Conservation (phyloP, 37 sponge, comb jelly and placozoan genomes). For the Ephydatia muelleri region DNA sequence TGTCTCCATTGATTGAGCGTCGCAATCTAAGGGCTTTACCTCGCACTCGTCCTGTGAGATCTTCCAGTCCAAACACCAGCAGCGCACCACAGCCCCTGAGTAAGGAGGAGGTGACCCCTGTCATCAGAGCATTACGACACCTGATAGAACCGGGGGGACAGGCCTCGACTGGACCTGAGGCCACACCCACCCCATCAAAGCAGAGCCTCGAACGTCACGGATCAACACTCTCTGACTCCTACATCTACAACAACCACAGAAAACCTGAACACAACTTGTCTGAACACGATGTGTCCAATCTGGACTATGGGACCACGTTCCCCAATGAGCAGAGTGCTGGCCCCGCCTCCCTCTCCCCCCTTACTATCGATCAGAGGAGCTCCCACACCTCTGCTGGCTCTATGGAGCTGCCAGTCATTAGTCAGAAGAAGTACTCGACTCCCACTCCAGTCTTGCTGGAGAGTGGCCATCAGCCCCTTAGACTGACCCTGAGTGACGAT, state of each 20-base stretch:
- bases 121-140: conserved; percentile 6
- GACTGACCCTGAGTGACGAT: neutral
- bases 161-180: conserved; percentile 4
- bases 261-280: neutral
- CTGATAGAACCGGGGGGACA: neutral
- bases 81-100: conserved; percentile 10
- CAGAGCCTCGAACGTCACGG: neutral
- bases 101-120: conserved; percentile 28
- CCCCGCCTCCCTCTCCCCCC: neutral
- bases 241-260: neutral
- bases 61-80: neutral
- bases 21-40: neutral
- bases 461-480: neutral
- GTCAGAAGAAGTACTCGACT: neutral
- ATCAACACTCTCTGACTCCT: neutral
- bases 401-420: neutral
- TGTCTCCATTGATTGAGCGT: neutral
- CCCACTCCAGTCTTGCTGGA: neutral
- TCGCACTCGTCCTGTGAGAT: too few species aligned
- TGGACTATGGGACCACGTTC: neutral
- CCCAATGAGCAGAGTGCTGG: neutral
- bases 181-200: neutral
- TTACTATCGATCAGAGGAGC: neutral
- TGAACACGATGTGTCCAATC: neutral
- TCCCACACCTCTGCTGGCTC: neutral